Base-by-base conservation (phyloP, 1,140 invertebrate species). In the Scaptomyza hsui region DNA sequence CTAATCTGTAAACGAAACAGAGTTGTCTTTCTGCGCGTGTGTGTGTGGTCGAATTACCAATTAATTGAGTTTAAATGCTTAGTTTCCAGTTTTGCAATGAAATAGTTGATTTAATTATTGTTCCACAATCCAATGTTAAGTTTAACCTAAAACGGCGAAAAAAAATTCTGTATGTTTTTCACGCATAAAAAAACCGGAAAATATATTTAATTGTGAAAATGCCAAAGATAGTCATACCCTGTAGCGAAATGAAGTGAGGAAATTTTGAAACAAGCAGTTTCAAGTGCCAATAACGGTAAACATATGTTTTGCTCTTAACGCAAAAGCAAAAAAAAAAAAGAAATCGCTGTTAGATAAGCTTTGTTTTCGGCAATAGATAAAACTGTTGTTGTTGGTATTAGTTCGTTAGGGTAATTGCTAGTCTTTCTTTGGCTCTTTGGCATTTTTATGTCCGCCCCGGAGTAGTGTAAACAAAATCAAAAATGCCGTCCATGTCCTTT, bases 391-490 rank as follows among this genome's bases (percentile, higher is more conserved):
- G 2, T 35, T 12, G 0, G 24, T 4, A 24, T 6, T 24, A 24
- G 1, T 3, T 44, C 44, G n/a, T n/a, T n/a, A n/a, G n/a, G n/a
- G n/a, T n/a, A n/a, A n/a, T 35, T 19, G 4, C 24, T 24, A 21
- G 13, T 29, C n/a, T n/a, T n/a, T n/a, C n/a, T n/a, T n/a, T n/a
- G n/a, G n/a, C n/a, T n/a, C n/a, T n/a, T n/a, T n/a, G 21, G n/a
- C 32, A n/a, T 42, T 13, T 61, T 24, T 29, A 26, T 12, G 7
- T 10, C 35, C n/a, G 48, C 12, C 15, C 18, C 15, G 29, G 18
- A 37, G 16, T 19, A 39, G 19, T 78, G 75, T 74, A 73, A 78
- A 78, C 57, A 78, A 60, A 59, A 78, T 78, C 62, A 73, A 78
- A 78, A 73, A 78, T 77, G 62, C 52, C 62, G 57, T 41, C 49